Base-by-base conservation (phyloP, 2,888 invertebrate species). In the Caenorhabditis panamensis region DNA sequence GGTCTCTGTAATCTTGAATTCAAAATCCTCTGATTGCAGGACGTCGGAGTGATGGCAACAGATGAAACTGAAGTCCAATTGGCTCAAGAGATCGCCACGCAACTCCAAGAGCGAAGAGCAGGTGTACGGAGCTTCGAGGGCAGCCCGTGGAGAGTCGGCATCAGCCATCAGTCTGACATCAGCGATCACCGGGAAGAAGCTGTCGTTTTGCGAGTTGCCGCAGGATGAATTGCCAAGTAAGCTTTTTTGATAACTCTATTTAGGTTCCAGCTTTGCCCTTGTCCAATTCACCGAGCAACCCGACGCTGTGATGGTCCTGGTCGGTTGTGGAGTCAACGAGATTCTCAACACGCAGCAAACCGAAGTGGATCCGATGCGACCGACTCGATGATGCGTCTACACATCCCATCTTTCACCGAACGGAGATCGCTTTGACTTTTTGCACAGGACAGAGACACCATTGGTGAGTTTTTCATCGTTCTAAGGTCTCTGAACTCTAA, bases 11-110 rank as follows among this genome's bases (percentile, higher is more conserved):
- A 20, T 20, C 22, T 22, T 22, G 11, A n/a, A n/a, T n/a, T n/a
- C n/a, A n/a, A n/a, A n/a, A n/a, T n/a, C 13, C 5, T 20, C 5
- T 26, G 47, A 24, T 84, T 86, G 54, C 81, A 92, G 92, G 96
- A 98, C 92, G 96, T 98, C 96, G 94, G 96, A 79, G 96, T 96
- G 92, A 96, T 97, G 0, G 97, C 97, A 8, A 81, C 79, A 1
- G 96, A 95, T 0, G 95, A 96, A 54, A 97, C 97, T 85, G 98
- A 99, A 91, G 73, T 95, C 83, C 96, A 97, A 88, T 93, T 98
- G 66, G 98, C 98, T 0, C 95, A 95, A 86, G 97, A 99, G 93
- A 96, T 99, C 95, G 98, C 98, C 88, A 97, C 8, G 97, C 98
- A 89, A 93, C 75, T 99, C 1, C 95, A 95, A 71, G 97, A 98